Evolutionary conservation across 2,888 invertebrate species (phyloP).

Genomic region (Ligdia adustata): DNA sequence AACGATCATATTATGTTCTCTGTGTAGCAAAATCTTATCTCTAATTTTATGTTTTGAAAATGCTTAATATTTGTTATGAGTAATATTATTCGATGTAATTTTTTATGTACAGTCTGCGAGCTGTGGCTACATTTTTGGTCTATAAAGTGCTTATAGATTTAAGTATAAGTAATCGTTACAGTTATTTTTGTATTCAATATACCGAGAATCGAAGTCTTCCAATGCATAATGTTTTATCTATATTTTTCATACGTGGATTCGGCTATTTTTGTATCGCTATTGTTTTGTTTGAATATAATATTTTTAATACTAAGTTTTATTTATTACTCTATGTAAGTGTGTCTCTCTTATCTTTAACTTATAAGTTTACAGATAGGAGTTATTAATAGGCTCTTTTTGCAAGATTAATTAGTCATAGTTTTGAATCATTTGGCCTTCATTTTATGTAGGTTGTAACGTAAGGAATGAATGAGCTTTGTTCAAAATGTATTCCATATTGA

Average conservation of each 20-base stretch:
- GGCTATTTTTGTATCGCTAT: constrained; percentile 25
- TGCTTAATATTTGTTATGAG: no score
- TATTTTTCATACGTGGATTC: constrained; percentile 21
- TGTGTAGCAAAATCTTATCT: no score
- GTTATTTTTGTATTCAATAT: constrained; percentile 35
- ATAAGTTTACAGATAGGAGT: no score
- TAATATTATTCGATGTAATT: not conserved
- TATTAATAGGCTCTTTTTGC: no score
- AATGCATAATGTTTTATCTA: constrained; percentile 26
- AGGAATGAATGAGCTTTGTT: no score
- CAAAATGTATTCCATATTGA: no score
- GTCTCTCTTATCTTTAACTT: no score
- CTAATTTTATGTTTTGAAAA: no score
- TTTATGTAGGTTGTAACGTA: no score
- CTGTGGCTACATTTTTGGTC: not conserved
- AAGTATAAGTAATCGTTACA: constrained; percentile 21
- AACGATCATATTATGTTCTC: no score
- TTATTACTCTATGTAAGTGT: not conserved
- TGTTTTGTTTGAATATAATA: constrained; percentile 24
- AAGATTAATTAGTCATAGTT: no score
- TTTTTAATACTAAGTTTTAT: constrained; percentile 5
- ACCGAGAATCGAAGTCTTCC: constrained; percentile 31
- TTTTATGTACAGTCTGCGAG: not conserved
- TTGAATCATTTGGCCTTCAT: no score
- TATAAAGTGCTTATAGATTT: constrained; percentile 14